Conservation (phyloP, 1,140 invertebrate genomes). For the Mamestra configurata region DNA sequence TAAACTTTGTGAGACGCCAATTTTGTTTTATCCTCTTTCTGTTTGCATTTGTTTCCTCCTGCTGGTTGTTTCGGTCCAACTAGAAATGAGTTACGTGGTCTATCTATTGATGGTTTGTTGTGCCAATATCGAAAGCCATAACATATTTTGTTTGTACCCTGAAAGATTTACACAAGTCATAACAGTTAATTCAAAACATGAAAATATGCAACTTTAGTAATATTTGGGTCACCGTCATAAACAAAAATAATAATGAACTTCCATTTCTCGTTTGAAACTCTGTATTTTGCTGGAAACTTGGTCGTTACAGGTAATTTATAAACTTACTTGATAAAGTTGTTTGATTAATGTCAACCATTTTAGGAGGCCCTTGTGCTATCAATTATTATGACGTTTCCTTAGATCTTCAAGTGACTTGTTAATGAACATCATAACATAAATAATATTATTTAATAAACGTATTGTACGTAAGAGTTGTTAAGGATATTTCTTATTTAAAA, state of each 20-base stretch:
- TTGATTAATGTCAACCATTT: conserved; percentile 52
- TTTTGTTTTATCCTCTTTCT: conserved; percentile 42
- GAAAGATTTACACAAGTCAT: conserved; percentile 19
- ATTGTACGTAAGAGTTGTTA: no score
- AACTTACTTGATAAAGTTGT: conserved; percentile 49
- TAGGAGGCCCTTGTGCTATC: conserved; percentile 23
- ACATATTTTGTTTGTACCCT: not conserved
- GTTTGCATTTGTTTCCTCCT: conserved; percentile 29
- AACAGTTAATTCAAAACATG: conserved; percentile 9
- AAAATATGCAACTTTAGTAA: not conserved
- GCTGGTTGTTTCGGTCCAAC: conserved; percentile 6
- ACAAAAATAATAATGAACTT: conserved; percentile 53
- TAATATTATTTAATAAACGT: no score
- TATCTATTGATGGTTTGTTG: conserved; percentile 12
- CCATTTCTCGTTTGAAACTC: conserved; percentile 28
- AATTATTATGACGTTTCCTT: conserved; percentile 26
- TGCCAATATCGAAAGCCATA: not conserved
- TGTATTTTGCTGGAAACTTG: conserved; percentile 54
- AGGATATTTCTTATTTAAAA: no score
- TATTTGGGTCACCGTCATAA: conserved; percentile 31
- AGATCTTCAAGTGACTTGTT: not conserved
- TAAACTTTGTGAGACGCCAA: conserved; percentile 53
- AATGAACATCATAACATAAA: no score
- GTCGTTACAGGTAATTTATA: conserved; percentile 52
- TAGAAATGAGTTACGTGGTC: conserved; percentile 18